phyloP scores from a whole-genome alignment of 1,140 invertebrate species.

The Pseudomyrmex cubaensis region DNA sequence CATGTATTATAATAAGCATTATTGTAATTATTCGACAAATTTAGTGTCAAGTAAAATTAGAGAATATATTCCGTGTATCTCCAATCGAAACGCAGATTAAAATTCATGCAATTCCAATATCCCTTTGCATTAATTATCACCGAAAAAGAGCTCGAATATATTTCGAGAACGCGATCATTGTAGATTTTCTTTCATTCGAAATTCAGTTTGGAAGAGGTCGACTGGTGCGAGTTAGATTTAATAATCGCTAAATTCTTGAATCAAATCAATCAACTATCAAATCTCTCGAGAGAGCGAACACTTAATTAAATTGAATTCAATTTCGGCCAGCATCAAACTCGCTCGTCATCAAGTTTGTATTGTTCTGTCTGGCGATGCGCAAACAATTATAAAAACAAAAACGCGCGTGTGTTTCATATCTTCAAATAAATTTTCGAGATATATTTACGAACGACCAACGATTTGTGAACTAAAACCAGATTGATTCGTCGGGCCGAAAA shows the following conservation, averaged over 20 bases:
- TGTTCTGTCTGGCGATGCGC: neutral
- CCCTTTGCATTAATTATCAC: constrained; percentile 27
- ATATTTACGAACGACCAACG: neutral
- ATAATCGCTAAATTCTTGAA: constrained; percentile 46
- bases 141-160: neutral
- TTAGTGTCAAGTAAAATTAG: constrained; percentile 20
- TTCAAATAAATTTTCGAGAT: neutral
- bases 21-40: constrained; percentile 27
- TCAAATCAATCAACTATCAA: constrained; percentile 37
- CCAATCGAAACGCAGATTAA: constrained; percentile 30
- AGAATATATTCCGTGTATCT: constrained; percentile 38
- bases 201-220: constrained; percentile 30
- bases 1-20: neutral
- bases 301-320: constrained; percentile 56
- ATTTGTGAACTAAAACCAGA: constrained; percentile 8
- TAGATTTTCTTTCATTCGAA: constrained; percentile 30
- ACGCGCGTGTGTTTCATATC: neutral
- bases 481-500: constrained; percentile 39
- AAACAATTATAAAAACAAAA: neutral
- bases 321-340: constrained; percentile 8
- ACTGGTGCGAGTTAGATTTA: constrained; percentile 7
- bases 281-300: constrained; percentile 16
- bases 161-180: constrained; percentile 1
- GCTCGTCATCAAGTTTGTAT: constrained; percentile 29
- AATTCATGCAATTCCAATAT: constrained; percentile 48